Evolutionary conservation across 2,113 vertebrate genomes (phyloP), one percentile per base, ranked within the genome.

Genomic region (Machaerirhynchus nigripectus): DNA sequence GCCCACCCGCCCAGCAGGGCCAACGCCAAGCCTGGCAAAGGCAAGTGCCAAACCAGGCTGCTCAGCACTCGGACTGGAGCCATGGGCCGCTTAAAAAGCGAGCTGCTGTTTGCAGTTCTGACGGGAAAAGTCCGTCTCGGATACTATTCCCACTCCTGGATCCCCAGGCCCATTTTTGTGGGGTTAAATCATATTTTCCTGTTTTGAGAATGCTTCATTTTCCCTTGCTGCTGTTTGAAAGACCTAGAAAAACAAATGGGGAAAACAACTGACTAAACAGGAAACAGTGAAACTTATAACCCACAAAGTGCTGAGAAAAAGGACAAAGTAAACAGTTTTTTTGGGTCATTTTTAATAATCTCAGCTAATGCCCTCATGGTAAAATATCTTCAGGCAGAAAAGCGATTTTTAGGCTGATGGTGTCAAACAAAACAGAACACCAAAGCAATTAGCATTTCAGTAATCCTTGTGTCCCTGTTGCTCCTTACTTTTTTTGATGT

Each of bases 221-320:
- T 96, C 96, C 95, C 96, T 90, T 76, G 95, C 27, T 92, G 90
- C 88, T 90, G 85, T 92, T 73, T 92, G 88, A 96, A 94, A 96
- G 90, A 82, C 88, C 90, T 92, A 96, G 8, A 5, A 96, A 96
- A 95, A 96, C 95, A 97, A 95, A 90, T 53, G 93, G 76, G 85
- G 87, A 95, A 96, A 97, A 97, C 95, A 96, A 96, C 93, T 94
- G 96, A 96, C 95, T 95, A 95, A 96, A 97, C 96, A 96, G 93
- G 96, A 96, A 96, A 90, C 90, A 75, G 90, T 87, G 83, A 96
- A 96, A 94, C 96, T 92, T 81, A 30, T 1, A 84, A 84, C 75
- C 96, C 95, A 87, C 90, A 81, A 93, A 92, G 77, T 71, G 85
- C 90, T 93, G 95, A 94, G 96, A 97, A 93, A 93, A 92, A 89